These are phyloP conservation scores for Pristionchus pacificus DNA, from an alignment of 1,140 invertebrate species.

Conservation along the genomic window DNA sequence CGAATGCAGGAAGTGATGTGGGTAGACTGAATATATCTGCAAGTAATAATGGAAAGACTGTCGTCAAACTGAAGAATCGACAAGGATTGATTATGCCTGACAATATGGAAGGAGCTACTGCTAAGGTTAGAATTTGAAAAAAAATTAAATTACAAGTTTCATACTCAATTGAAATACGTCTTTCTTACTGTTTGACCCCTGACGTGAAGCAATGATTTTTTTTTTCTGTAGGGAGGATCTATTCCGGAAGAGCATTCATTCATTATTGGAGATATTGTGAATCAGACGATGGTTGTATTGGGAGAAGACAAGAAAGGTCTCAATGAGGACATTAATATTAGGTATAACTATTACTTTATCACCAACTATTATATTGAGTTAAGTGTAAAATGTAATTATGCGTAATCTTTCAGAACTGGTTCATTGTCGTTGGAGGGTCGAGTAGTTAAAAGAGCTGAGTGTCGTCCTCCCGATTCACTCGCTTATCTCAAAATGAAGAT, in stretches of 20 bases:
- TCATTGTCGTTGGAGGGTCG: slow-evolving; percentile 30
- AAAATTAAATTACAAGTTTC: too few species aligned
- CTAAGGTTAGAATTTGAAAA: too few species aligned
- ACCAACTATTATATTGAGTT: too few species aligned
- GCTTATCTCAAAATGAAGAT: slow-evolving; percentile 40
- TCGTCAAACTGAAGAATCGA: not conserved
- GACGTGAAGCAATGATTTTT: too few species aligned
- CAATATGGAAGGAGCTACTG: not conserved
- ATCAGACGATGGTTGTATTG: slow-evolving; percentile 45
- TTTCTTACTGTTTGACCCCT: too few species aligned
- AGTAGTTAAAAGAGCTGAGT: slow-evolving; percentile 40
- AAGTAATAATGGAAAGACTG: not conserved
- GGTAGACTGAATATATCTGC: slow-evolving; percentile 29
- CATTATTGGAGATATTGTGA: slow-evolving; percentile 39
- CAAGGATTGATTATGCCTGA: not conserved
- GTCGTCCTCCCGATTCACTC: slow-evolving; percentile 25
- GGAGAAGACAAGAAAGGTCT: slow-evolving; percentile 45
- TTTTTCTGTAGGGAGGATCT: not conserved
- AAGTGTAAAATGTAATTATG: too few species aligned
- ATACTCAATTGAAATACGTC: too few species aligned
- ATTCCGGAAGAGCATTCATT: slow-evolving; percentile 47
- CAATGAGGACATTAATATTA: slow-evolving; percentile 40
- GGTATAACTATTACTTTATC: too few species aligned
- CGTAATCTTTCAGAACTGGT: slow-evolving; percentile 26
- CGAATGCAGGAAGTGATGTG: slow-evolving; percentile 45